These are phyloP conservation scores for Mactromeris polynyma DNA, from an alignment of 2,888 invertebrate species.

Conservation along the genomic window DNA sequence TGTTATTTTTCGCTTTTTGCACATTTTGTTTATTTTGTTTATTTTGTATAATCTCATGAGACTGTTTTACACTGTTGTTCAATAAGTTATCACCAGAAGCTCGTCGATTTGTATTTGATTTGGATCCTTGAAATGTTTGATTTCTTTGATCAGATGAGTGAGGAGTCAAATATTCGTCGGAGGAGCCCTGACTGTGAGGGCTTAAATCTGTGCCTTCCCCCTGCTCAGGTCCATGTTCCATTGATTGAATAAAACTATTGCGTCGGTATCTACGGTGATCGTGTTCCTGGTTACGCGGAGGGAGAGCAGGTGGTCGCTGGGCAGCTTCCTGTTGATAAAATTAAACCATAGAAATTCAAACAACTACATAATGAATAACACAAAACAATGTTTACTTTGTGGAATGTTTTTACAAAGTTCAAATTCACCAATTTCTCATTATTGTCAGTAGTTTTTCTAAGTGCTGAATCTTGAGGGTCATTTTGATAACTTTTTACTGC, in stretches of 20 bases:
- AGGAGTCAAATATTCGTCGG: conserved; percentile 59
- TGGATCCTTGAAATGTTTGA: conserved; percentile 47
- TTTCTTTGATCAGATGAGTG: conserved; percentile 62
- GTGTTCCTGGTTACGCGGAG: conserved; percentile 67
- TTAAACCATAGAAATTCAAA: neutral
- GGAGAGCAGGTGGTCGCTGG: conserved; percentile 67
- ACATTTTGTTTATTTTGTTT: conserved; percentile 51
- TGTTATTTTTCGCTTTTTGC: conserved; percentile 49
- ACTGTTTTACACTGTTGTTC: conserved; percentile 37
- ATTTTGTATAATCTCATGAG: conserved; percentile 44
- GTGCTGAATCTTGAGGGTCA: too few relatives aligned
- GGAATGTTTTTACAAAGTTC: too few relatives aligned
- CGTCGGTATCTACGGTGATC: conserved; percentile 71
- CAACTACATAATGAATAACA: too few relatives aligned
- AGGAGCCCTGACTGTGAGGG: conserved; percentile 37
- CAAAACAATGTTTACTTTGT: too few relatives aligned
- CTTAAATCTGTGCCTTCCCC: conserved; percentile 29
- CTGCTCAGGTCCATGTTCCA: conserved; percentile 66
- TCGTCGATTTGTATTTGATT: conserved; percentile 46
- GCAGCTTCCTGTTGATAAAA: conserved; percentile 58
- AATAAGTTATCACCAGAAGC: conserved; percentile 42
- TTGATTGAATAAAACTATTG: conserved; percentile 74
- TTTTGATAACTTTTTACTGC: too few relatives aligned
- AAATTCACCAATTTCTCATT: too few relatives aligned
- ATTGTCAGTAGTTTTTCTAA: too few relatives aligned